phyloP scores from a whole-genome alignment of 2,113 vertebrate species.

The Pseudorasbora parva region DNA sequence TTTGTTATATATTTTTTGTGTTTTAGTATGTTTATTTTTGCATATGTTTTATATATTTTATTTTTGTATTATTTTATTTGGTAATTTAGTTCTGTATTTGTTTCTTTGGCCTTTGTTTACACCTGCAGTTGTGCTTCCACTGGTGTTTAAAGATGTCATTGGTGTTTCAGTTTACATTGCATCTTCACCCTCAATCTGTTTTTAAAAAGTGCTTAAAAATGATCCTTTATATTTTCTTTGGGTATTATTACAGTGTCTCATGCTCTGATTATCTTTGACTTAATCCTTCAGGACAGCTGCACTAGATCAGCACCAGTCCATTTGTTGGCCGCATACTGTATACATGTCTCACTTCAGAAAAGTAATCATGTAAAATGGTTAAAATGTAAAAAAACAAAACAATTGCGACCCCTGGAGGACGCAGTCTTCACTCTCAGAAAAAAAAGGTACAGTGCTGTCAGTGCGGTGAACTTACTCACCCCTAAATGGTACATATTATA shows the following conservation, averaged over 20 bases:
- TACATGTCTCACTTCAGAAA: too few relatives aligned
- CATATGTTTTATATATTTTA: neutral
- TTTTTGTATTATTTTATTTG: neutral
- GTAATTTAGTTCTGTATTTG: neutral
- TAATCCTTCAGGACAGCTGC: neutral
- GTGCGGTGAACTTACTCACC: too few relatives aligned
- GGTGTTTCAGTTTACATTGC: neutral
- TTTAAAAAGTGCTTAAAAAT: neutral
- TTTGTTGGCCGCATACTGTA: too few relatives aligned
- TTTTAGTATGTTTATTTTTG: neutral
- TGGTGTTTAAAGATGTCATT: neutral
- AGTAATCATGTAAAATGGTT: too few relatives aligned
- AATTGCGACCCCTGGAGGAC: too few relatives aligned
- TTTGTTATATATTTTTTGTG: neutral
- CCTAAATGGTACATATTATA: too few relatives aligned
- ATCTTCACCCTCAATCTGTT: neutral
- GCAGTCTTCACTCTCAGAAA: too few relatives aligned
- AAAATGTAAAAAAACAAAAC: too few relatives aligned
- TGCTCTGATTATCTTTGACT: neutral
- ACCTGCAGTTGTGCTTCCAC: neutral
- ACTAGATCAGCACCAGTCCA: neutral
- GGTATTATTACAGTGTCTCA: neutral
- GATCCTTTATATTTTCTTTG: neutral
- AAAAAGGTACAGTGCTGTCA: too few relatives aligned
- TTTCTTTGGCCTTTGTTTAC: neutral